Percentiles rank a stretch among this genome's conserved stretches.
Evolutionary conservation across 2,797 vertebrate genomes (phyloP).

Genomic region (Odontamblyopus rebecca): DNA sequence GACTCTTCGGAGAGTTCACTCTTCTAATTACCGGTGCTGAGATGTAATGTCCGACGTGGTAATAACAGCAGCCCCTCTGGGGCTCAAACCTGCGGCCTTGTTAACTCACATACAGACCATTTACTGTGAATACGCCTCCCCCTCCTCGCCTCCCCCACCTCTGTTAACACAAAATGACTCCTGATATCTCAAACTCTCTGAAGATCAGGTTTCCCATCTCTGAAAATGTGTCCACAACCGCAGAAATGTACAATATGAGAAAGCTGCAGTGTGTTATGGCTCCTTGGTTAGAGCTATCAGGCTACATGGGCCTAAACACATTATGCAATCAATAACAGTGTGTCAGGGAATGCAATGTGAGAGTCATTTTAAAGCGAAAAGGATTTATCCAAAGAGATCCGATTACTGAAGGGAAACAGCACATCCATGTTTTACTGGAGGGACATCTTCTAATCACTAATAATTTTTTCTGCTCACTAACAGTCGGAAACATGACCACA

Average conservation of each 20-base stretch:
- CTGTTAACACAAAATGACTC: conserved; percentile 9
- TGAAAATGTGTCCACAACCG: conserved; percentile 4
- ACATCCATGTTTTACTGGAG: neutral
- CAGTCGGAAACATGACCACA: too few species aligned
- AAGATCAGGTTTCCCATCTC: conserved; percentile 18
- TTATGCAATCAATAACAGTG: conserved; percentile 22
- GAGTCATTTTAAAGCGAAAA: neutral
- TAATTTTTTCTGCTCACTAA: neutral
- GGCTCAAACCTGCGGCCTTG: conserved; percentile 49
- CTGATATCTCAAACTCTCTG: conserved; percentile 7
- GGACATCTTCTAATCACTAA: neutral
- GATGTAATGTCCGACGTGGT: conserved; percentile 54
- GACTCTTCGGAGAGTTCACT: conserved; percentile 43
- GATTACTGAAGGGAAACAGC: neutral
- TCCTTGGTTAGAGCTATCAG: conserved; percentile 7
- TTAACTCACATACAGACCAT: conserved; percentile 29
- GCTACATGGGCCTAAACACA: conserved; percentile 23
- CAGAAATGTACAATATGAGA: conserved; percentile 9
- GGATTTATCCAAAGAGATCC: neutral
- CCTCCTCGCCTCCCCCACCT: neutral
- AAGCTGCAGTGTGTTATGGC: neutral
- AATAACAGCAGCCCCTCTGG: conserved; percentile 55
- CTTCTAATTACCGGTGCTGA: conserved; percentile 60
- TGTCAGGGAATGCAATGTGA: neutral
- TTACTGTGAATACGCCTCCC: conserved; percentile 28